These are phyloP conservation scores for Tetragonula carbonaria DNA, from an alignment of 2,888 invertebrate species.

Conservation along the genomic window DNA sequence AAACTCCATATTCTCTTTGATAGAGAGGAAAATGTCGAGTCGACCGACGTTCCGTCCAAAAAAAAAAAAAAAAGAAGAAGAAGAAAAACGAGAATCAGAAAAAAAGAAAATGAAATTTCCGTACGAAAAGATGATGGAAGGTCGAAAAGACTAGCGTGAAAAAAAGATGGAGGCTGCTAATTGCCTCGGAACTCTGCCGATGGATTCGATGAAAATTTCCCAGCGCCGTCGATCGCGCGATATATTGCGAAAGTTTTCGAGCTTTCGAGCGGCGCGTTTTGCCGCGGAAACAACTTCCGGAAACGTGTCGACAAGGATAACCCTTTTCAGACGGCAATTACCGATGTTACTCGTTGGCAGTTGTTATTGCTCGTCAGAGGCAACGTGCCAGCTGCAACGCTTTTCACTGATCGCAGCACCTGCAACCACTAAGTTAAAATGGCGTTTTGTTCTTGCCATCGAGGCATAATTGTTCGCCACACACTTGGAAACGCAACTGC, in stretches of 20 bases:
- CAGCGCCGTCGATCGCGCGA: neutral
- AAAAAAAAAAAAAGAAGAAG: neutral
- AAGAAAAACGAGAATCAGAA: neutral
- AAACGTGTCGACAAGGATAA: neutral
- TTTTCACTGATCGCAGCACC: conserved; percentile 41
- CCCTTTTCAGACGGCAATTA: conserved; percentile 28
- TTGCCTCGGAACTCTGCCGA: neutral
- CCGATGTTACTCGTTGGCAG: neutral
- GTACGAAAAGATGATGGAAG: neutral
- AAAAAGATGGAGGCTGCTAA: neutral
- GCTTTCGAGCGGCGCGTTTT: neutral
- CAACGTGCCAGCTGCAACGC: conserved; percentile 51
- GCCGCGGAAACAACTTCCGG: neutral
- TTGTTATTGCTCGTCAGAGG: conserved; percentile 39
- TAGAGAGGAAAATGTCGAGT: neutral
- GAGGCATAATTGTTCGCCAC: conserved; percentile 27
- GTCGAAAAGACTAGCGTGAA: neutral
- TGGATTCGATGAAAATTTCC: neutral
- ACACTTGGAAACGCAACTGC: conserved; percentile 3
- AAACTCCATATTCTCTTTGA: conserved; percentile 7
- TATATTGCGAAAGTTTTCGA: neutral
- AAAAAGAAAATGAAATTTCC: neutral
- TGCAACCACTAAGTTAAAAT: conserved; percentile 33
- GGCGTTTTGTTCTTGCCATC: conserved; percentile 29
- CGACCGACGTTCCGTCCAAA: neutral